Evolutionary conservation across 1,140 invertebrate genomes (phyloP), one percentile per base, ranked within the genome.

Genomic region (Matsumurasca onukii): DNA sequence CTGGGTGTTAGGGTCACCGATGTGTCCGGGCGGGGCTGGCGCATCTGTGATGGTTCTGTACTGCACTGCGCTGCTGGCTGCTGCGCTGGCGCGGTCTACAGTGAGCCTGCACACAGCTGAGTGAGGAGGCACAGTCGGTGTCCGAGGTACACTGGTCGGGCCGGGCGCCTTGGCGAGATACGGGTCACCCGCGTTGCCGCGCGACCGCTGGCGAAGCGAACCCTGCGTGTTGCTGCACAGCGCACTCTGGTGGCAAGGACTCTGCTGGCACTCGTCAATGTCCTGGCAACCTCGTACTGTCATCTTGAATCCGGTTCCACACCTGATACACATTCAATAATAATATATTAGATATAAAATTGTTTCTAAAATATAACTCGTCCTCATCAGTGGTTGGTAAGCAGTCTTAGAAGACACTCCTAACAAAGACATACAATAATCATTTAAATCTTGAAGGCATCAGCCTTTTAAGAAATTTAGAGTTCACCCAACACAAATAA

Each of bases 151-250:
- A 76, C 92, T 95, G 9, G 88, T 84, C 69, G 93, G 81, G 48
- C 84, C 86, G 45, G 89, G 86, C 15, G 86, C 80, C 25, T 80
- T 79, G 63, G 82, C 82, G 13, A 83, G 81, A 70, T 88, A 86
- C 1, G 92, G 89, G 82, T 95, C 91, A 5, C 93, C 93, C 22
- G 91, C 87, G 1, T 86, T 89, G 39, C 89, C 90, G 3, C 90
- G 86, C 77, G 94, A 96, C 0, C 83, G 75, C 74, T 94, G 96
- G 57, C 86, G 85, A 77, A 87, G 96, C 9, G 91, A 92, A 0
- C 93, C 93, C 1, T 86, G 85, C 0, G 86, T 80, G 80, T 97
- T 95, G 59, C 88, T 79, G 76, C 94, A 97, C 22, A 86, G 80
- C 12, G 92, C 92, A 31, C 85, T 86, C 15, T 85, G 81, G 76